Base-by-base conservation (phyloP, 2,888 invertebrate genomes). In the Rhabditoides inermis region DNA sequence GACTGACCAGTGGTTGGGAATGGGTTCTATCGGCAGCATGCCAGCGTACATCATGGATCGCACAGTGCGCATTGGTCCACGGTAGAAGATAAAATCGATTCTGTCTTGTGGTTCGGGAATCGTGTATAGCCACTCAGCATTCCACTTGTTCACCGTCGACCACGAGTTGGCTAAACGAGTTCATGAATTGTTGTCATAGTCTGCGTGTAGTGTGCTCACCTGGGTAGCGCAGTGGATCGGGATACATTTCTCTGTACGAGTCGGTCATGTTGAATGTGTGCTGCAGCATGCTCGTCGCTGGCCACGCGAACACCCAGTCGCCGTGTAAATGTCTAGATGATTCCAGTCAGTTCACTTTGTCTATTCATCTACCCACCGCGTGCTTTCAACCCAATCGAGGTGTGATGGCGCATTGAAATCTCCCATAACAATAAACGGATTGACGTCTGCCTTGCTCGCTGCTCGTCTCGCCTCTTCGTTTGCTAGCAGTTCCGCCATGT, bases 61-160 rank as follows among this genome's bases (percentile, higher is more conserved):
- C n/a, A n/a, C n/a, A n/a, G n/a, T n/a, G n/a, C n/a, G n/a, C n/a
- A n/a, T n/a, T n/a, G 49, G 50, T n/a, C 49, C 44, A 12, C 49
- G 45, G 46, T 66, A 69, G 51, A 70, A 59, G 32, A 71, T 61
- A 49, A 66, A 68, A 46, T 69, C 69, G 40, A 69, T 67, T 3
- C 69, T 52, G 49, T 71, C 69, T 23, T 65, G 61, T 1, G 70
- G 66, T 39, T 71, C 70, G 20, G 70, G 66, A 28, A 71, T 59
- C 0, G 56, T 51, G 49, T 60, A 61, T 27, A 60, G 60, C 53
- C 49, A 55, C 45, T 53, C 55, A 20, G 42, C 49, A 40, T 41
- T 55, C 52, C 28, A 44, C 32, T 50, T 56, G 41, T 67, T 49
- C 22, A 63, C 54, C 2, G 69, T 61, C 3, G 70, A 71, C 69